Evolutionary conservation across 2,888 invertebrate genomes (phyloP), one percentile per base, ranked within the genome.

Genomic region (Phortica okadai): DNA sequence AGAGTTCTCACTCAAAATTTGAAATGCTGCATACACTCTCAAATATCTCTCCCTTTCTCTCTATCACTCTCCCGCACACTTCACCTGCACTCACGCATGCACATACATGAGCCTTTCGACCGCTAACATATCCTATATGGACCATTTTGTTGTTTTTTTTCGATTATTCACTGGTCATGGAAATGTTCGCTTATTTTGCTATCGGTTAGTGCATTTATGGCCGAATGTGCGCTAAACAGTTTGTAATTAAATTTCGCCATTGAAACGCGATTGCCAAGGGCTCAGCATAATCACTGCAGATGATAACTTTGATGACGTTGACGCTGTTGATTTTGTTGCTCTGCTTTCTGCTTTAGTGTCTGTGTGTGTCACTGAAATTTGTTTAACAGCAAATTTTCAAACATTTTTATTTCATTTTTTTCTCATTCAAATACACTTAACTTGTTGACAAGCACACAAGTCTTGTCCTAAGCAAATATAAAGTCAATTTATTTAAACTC

Each of bases 401-500:
- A 0, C 1, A 33, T 33, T 33, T 21, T 21, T 21, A 1, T 33
- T 33, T 5, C 33, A 2, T 33, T 33, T 33, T 33, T 33, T 33
- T 2, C 33, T 33, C 33, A 33, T 33, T 33, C 4, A 33, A 33
- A 33, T 33, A 33, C 33, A 33, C 33, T 33, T 33, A 33, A 33
- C 33, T 33, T 33, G 33, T 33, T 33, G 33, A 33, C 33, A 33
- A 33, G 33, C 33, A 33, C 33, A 33, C 56, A n/a, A 56, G 16
- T 14, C 2, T 10, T 59, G 14, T 59, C 16, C 59, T 59, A 16
- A 59, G 8, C 21, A 59, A 59, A 59, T 59, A 59, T 0, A 21
- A 59, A 59, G 59, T 16, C 56, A 56, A 56, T 56, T 56, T 56
- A 14, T 56, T n/a, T 16, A n/a, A 56, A 56, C 56, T 56, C 56